Evolutionary conservation across 2,797 vertebrate species (phyloP).

Genomic region (Lepus oiostolus): DNA sequence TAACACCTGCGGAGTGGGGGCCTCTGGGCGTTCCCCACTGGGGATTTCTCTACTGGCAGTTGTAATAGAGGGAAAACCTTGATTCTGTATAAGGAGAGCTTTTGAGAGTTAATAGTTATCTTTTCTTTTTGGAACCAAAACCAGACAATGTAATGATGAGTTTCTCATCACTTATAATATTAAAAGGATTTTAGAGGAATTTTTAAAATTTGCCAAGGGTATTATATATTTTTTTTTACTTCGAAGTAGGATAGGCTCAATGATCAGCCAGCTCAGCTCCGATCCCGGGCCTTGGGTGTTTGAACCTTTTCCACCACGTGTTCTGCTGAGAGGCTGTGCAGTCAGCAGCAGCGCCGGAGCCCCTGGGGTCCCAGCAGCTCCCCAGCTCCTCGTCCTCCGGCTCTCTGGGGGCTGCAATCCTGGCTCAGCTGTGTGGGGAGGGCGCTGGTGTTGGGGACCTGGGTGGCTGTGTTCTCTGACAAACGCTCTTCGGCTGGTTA

Average conservation of each 20-base stretch:
- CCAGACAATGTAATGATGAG: not conserved
- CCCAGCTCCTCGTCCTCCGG: too few species aligned
- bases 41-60: not conserved
- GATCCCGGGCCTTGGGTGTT: too few species aligned
- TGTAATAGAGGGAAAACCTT: not conserved
- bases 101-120: not conserved
- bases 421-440: not conserved
- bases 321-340: too few species aligned
- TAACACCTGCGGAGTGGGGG: fast-evolving
- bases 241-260: not conserved
- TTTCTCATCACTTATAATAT: not conserved
- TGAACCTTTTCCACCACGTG: too few species aligned
- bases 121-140: constrained; percentile 53
- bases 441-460: not conserved
- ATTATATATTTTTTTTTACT: not conserved
- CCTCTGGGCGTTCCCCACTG: not conserved
- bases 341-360: too few species aligned
- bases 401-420: too few species aligned
- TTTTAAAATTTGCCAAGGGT: not conserved
- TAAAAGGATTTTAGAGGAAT: not conserved
- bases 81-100: not conserved
- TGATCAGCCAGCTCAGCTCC: not conserved
- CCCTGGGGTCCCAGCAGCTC: too few species aligned
- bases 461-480: not conserved
- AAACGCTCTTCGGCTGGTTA: not conserved